Conservation (phyloP, 37 sponge, comb jelly and placozoan species). For the Eunapius fragilis region DNA sequence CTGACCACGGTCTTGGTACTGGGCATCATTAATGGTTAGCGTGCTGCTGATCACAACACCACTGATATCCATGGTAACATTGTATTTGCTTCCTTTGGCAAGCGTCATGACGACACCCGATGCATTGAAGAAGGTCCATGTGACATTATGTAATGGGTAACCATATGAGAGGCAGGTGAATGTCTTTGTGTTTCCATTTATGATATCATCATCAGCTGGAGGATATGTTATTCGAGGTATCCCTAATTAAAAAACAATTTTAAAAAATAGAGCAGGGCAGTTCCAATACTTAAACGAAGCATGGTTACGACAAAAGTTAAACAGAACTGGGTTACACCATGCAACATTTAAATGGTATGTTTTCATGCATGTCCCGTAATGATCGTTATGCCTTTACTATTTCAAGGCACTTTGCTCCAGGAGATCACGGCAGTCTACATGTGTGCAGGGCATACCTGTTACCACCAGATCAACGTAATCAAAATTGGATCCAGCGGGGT, state of each 20-base stretch:
- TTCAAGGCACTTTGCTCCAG: too few species aligned
- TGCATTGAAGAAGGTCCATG: constrained; percentile 51
- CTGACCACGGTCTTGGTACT: constrained; percentile 30
- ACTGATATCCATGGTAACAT: background rate
- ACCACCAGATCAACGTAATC: constrained; percentile 44
- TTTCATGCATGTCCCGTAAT: too few species aligned
- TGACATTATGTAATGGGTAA: constrained; percentile 40
- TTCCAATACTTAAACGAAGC: too few species aligned
- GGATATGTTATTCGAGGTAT: constrained; percentile 46
- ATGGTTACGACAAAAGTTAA: too few species aligned
- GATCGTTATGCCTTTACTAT: too few species aligned
- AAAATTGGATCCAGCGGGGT: too few species aligned
- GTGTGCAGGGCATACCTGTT: constrained; percentile 29
- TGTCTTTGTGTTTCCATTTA: constrained; percentile 38
- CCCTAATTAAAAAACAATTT: constrained; percentile 32
- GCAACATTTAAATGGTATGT: too few species aligned
- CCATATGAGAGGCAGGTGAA: constrained; percentile 59
- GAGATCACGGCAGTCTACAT: background rate
- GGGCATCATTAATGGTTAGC: constrained; percentile 28
- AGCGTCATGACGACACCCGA: background rate
- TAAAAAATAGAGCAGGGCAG: background rate
- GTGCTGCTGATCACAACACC: constrained; percentile 12
- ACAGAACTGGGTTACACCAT: too few species aligned
- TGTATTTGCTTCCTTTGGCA: background rate
- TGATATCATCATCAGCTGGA: constrained; percentile 35